These are phyloP conservation scores for Andrena chrysosceles DNA, from an alignment of 2,888 invertebrate genomes.

Conservation along the genomic window DNA sequence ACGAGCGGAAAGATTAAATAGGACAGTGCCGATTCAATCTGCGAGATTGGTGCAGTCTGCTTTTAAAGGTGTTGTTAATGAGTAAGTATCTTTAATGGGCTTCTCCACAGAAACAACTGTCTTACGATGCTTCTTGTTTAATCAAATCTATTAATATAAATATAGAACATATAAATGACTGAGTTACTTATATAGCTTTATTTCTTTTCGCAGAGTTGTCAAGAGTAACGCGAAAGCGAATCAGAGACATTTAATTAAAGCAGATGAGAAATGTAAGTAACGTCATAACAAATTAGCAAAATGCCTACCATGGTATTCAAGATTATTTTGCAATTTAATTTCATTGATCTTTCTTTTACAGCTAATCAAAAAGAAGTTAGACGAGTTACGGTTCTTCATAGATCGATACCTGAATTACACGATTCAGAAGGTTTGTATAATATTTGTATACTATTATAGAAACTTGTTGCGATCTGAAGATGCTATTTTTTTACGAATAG, in stretches of 20 bases:
- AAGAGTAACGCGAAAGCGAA: conserved; percentile 80
- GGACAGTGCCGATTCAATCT: conserved; percentile 83
- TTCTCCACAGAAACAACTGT: neutral
- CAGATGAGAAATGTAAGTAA: conserved; percentile 80
- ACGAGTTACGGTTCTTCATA: conserved; percentile 79
- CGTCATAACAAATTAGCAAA: neutral
- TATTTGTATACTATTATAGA: conserved; percentile 3
- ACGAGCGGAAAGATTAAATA: conserved; percentile 86
- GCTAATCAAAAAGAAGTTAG: conserved; percentile 79
- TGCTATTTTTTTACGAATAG: neutral
- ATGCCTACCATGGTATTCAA: neutral
- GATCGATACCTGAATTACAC: conserved; percentile 77
- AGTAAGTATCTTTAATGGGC: conserved; percentile 79
- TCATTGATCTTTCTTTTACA: conserved; percentile 43
- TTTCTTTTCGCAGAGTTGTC: conserved; percentile 74
- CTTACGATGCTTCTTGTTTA: neutral
- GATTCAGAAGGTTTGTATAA: conserved; percentile 77
- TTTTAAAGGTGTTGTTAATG: conserved; percentile 86
- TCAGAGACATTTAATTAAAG: conserved; percentile 78
- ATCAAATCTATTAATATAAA: neutral
- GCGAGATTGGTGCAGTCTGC: conserved; percentile 86
- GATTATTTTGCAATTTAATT: neutral
- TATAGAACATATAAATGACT: neutral
- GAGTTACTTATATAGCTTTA: conserved; percentile 4
- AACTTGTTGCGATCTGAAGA: neutral